phyloP scores from a whole-genome alignment of 2,888 invertebrate genomes.

The Magallana nippona region DNA sequence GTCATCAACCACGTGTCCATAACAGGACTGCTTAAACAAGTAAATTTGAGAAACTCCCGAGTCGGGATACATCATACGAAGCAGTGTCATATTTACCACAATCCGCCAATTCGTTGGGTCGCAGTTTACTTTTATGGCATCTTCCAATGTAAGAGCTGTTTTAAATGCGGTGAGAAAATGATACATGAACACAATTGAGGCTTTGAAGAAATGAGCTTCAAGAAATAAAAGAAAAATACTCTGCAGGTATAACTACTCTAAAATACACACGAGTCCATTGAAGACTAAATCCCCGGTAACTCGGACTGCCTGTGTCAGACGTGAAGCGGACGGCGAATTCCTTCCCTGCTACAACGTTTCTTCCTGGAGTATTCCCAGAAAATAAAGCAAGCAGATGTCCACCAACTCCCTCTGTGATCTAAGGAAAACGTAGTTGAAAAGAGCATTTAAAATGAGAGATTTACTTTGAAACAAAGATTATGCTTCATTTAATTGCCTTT shows the following conservation, averaged over 20 bases:
- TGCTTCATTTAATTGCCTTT: not conserved
- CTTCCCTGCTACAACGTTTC: slow-evolving; percentile 46
- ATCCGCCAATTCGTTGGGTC: slow-evolving; percentile 56
- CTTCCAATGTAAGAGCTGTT: slow-evolving; percentile 55
- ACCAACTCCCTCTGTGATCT: slow-evolving; percentile 52
- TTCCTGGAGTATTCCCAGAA: slow-evolving; percentile 34
- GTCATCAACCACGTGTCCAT: slow-evolving; percentile 54
- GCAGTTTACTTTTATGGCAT: slow-evolving; percentile 52
- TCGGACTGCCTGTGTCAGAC: slow-evolving; percentile 46
- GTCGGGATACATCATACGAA: slow-evolving; percentile 57
- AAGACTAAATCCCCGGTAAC: slow-evolving; percentile 54
- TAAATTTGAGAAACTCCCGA: slow-evolving; percentile 58
- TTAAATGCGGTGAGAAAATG: too few relatives aligned
- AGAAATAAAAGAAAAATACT: not conserved
- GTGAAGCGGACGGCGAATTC: slow-evolving; percentile 55
- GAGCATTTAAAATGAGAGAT: not conserved
- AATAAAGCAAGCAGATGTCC: slow-evolving; percentile 54
- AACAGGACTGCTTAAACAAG: slow-evolving; percentile 54
- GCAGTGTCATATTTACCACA: slow-evolving; percentile 54
- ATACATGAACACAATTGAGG: too few relatives aligned
- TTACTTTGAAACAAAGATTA: not conserved
- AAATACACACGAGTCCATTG: slow-evolving; percentile 54
- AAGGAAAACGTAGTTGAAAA: not conserved
- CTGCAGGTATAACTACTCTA: not conserved
- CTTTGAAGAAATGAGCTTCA: not conserved